Percentiles rank a stretch among this genome's conserved stretches.
These are phyloP conservation scores for Elymnias hypermnestra DNA, from an alignment of 1,140 invertebrate genomes.

Conservation along the genomic window DNA sequence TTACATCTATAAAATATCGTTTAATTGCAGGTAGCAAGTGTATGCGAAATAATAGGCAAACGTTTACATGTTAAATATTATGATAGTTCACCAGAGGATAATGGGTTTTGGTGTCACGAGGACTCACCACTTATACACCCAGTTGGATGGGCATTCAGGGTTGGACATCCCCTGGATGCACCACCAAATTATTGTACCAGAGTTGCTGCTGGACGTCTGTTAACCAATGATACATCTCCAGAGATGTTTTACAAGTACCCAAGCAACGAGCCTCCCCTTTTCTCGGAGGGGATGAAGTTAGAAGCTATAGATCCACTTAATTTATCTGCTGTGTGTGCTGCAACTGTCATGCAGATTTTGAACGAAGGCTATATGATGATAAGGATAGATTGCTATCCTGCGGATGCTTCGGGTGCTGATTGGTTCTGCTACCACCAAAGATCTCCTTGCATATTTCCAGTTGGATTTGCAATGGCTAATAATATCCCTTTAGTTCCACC, in stretches of 20 bases:
- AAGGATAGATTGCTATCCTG: constrained; percentile 92
- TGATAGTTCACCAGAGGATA: constrained; percentile 85
- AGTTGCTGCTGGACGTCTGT: constrained; percentile 74
- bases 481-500: constrained; percentile 91
- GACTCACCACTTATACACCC: constrained; percentile 96
- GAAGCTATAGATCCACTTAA: constrained; percentile 98
- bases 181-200: constrained; percentile 86
- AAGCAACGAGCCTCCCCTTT: constrained; percentile 70
- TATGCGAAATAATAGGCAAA: constrained; percentile 94
- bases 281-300: constrained; percentile 94
- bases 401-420: constrained; percentile 89
- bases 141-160: constrained; percentile 94
- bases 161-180: constrained; percentile 90
- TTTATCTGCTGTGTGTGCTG: constrained; percentile 94
- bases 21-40: constrained; percentile 80
- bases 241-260: constrained; percentile 64
- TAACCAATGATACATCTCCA: constrained; percentile 86
- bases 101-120: constrained; percentile 97
- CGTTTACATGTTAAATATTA: constrained; percentile 93
- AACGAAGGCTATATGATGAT: constrained; percentile 97
- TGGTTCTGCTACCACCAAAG: constrained; percentile 98
- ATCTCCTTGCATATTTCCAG: constrained; percentile 95
- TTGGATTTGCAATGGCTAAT: constrained; percentile 93
- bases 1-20: too few species aligned
- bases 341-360: constrained; percentile 95